Evolutionary conservation across 2,797 vertebrate species (phyloP).

Genomic region (Crocodylus rhombifer): DNA sequence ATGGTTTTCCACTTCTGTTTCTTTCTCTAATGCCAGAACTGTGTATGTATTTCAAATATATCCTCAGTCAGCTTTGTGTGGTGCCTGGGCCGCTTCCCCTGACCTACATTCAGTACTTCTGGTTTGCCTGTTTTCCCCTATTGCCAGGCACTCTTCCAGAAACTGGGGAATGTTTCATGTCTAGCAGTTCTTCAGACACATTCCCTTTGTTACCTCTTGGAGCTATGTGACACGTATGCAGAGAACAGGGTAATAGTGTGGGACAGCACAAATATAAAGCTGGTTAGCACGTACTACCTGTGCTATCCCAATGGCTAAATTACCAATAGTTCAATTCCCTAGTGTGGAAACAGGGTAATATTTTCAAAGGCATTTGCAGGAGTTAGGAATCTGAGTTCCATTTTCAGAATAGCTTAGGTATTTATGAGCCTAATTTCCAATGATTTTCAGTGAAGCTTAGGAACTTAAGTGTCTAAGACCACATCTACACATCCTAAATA

Average conservation of each 20-base stretch:
- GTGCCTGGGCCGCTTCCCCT: neutral
- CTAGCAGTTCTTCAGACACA: neutral
- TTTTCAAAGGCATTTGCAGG: neutral
- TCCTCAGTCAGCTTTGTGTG: fast-evolving
- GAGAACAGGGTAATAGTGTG: neutral
- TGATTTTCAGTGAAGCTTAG: slow-evolving; percentile 6
- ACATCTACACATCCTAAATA: no score
- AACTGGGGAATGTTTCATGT: neutral
- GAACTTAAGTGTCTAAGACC: neutral
- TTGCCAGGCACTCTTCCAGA: neutral
- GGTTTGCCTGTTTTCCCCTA: neutral
- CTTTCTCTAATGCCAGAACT: neutral
- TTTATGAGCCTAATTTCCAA: neutral
- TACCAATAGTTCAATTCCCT: neutral
- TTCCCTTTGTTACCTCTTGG: neutral
- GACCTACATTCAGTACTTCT: neutral
- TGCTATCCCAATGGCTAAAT: fast-evolving
- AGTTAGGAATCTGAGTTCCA: neutral
- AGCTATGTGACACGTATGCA: neutral
- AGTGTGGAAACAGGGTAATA: neutral
- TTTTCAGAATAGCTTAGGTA: neutral
- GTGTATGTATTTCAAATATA: neutral
- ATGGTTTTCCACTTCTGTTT: neutral
- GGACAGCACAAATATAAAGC: fast-evolving
- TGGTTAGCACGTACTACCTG: neutral